These are phyloP conservation scores for Troides aeacus DNA, from an alignment of 2,888 invertebrate species.

Conservation along the genomic window DNA sequence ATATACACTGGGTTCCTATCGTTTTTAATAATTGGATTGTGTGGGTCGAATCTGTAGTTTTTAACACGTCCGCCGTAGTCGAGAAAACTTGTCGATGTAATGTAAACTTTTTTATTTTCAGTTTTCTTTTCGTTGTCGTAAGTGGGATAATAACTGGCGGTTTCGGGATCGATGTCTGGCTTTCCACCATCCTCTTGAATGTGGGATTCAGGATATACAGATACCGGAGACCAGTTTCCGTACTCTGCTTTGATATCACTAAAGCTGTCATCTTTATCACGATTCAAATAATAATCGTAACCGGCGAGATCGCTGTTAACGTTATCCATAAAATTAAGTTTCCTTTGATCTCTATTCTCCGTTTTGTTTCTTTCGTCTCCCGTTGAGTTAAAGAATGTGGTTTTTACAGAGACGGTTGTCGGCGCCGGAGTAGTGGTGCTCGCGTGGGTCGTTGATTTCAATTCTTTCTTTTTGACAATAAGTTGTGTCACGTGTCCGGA, in stretches of 20 bases:
- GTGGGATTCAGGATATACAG: constrained; percentile 72
- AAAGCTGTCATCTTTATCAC: constrained; percentile 68
- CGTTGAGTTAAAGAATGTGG: constrained; percentile 48
- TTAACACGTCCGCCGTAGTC: constrained; percentile 71
- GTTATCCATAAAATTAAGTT: constrained; percentile 59
- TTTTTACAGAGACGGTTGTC: constrained; percentile 59
- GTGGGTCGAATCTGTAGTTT: constrained; percentile 71
- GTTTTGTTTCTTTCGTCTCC: constrained; percentile 65
- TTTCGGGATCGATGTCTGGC: constrained; percentile 64
- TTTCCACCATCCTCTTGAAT: constrained; percentile 70
- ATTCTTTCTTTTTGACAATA: constrained; percentile 85
- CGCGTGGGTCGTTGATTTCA: constrained; percentile 63
- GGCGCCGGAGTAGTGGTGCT: constrained; percentile 49
- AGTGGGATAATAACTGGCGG: constrained; percentile 70
- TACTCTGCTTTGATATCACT: constrained; percentile 73
- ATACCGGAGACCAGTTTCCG: constrained; percentile 77
- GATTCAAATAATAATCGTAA: constrained; percentile 72
- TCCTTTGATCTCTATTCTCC: constrained; percentile 70
- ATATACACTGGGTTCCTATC: constrained; percentile 80
- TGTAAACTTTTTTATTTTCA: constrained; percentile 73
- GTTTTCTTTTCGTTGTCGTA: constrained; percentile 68
- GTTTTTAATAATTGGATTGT: constrained; percentile 74
- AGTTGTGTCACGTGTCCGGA: constrained; percentile 88
- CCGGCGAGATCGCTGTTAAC: constrained; percentile 72
- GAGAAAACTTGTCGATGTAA: constrained; percentile 69